A percentile compares a stretch with the other conserved stretches of the same genome.
Evolutionary conservation across 2,113 vertebrate species (phyloP).

Genomic region (Electrona antarctica): DNA sequence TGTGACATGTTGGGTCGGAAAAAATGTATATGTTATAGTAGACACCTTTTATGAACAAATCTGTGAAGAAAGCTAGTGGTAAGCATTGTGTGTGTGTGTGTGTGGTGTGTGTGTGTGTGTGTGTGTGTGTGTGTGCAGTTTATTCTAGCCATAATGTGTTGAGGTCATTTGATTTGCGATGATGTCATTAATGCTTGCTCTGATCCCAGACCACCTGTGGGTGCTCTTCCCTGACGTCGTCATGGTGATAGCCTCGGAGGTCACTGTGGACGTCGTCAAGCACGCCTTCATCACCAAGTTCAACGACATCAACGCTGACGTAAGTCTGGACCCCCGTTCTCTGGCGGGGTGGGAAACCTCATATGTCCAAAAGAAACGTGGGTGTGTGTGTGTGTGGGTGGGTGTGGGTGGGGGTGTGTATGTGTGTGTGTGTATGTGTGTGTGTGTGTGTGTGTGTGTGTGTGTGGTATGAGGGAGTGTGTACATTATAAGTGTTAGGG

Average conservation of each 20-base stretch:
- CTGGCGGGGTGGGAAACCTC: not conserved
- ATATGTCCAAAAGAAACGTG: not conserved
- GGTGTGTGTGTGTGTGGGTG: conserved; percentile 7
- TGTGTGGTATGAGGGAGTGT: too few relatives aligned
- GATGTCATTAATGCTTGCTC: conserved; percentile 15
- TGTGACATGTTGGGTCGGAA: too few relatives aligned
- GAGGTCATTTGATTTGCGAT: too few relatives aligned
- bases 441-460: not conserved
- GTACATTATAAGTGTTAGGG: too few relatives aligned
- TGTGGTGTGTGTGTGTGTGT: too few relatives aligned
- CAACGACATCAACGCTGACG: conserved; percentile 98
- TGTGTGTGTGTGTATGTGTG: not conserved
- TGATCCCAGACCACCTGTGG: conserved; percentile 92
- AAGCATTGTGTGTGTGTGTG: too few relatives aligned
- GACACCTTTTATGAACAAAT: too few relatives aligned
- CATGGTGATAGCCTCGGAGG: conserved; percentile 96
- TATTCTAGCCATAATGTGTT: too few relatives aligned
- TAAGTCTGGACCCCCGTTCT: too few relatives aligned
- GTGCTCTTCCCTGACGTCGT: conserved; percentile 96
- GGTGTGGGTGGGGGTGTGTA: not conserved
- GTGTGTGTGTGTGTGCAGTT: not conserved
- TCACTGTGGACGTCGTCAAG: conserved; percentile 95
- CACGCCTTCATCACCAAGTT: conserved; percentile 99
- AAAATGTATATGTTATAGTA: too few relatives aligned
- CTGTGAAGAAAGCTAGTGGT: too few relatives aligned